These are phyloP conservation scores for Ridgeia piscesae DNA, from an alignment of 1,140 invertebrate genomes.

Conservation along the genomic window DNA sequence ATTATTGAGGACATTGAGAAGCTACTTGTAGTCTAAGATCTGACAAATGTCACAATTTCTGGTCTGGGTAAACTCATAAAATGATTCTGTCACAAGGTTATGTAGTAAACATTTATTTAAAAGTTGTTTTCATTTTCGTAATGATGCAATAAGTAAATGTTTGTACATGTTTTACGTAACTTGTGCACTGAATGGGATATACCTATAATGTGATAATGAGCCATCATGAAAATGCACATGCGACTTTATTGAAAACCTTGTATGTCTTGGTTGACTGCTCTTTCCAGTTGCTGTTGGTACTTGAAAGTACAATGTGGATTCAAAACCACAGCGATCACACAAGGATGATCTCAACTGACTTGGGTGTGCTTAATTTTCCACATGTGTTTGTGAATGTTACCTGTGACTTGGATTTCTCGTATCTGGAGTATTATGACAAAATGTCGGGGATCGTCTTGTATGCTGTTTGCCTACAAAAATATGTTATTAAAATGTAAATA, in stretches of 20 bases:
- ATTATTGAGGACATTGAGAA: conserved; percentile 59
- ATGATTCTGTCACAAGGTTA: neutral
- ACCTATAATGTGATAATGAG: neutral
- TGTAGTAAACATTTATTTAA: neutral
- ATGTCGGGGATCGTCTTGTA: neutral
- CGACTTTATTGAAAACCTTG: neutral
- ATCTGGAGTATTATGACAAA: neutral
- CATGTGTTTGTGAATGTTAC: neutral
- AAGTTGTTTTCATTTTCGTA: neutral
- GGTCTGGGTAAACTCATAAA: neutral
- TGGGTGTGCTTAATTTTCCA: no score
- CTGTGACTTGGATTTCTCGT: neutral
- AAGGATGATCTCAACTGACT: neutral
- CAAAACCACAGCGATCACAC: neutral
- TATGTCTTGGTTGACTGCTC: neutral
- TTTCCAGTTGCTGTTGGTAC: no score
- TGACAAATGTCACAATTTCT: neutral
- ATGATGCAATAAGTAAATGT: neutral
- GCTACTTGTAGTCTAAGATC: conserved; percentile 16
- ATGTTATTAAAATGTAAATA: neutral
- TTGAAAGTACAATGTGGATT: no score
- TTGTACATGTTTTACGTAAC: neutral
- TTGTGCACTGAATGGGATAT: neutral
- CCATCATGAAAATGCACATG: neutral
- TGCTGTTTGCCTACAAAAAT: neutral